Evolutionary conservation across 2,113 vertebrate genomes (phyloP).

Genomic region (Rhegmatorhina hoffmannsi): DNA sequence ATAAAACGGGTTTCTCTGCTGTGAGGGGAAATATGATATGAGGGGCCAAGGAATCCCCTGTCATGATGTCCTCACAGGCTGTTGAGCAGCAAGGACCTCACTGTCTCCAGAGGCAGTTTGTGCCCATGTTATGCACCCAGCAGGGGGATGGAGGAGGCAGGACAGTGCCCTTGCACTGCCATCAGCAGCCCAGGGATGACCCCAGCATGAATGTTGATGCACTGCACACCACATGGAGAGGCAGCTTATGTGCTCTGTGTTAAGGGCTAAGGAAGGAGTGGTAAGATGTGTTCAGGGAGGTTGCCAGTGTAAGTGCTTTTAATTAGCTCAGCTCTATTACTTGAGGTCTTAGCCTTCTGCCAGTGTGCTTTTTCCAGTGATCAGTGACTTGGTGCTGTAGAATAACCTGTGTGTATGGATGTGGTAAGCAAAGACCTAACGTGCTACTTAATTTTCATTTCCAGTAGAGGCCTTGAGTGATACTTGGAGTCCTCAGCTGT

Average conservation of each 20-base stretch:
- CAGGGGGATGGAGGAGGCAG: neutral
- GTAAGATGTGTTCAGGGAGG: neutral
- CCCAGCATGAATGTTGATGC: neutral
- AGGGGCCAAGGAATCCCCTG: neutral
- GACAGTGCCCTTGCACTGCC: neutral
- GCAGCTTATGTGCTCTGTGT: neutral
- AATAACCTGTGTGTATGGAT: neutral
- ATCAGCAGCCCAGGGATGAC: neutral
- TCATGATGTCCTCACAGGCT: neutral
- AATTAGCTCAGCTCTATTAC: neutral
- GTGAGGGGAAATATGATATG: neutral
- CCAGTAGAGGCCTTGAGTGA: neutral
- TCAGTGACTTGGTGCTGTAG: neutral
- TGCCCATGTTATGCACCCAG: accelerated
- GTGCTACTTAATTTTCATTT: neutral
- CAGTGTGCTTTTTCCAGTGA: neutral
- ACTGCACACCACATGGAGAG: neutral
- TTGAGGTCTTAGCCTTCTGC: neutral
- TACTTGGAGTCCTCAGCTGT: neutral
- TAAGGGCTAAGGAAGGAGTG: neutral
- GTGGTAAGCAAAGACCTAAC: neutral
- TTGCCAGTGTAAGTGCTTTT: neutral
- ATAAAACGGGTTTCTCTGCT: neutral
- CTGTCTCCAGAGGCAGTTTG: neutral
- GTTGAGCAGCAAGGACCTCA: neutral